Evolutionary conservation across 2,797 vertebrate species (phyloP).

Genomic region (Urophycis tenuis): DNA sequence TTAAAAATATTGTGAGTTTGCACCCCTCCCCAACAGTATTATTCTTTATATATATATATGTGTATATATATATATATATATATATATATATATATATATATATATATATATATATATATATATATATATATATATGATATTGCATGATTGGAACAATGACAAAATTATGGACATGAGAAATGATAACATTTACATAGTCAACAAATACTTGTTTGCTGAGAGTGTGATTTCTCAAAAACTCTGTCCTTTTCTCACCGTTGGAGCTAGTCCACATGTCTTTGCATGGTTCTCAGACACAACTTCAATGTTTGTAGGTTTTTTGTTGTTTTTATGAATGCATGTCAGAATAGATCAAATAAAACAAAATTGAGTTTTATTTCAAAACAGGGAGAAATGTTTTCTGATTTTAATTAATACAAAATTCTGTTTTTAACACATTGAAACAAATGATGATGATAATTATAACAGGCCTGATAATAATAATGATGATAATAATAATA

Average conservation of each 20-base stretch:
- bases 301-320: constrained; percentile 17
- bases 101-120: background rate
- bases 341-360: background rate
- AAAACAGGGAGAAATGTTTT: background rate
- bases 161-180: constrained; percentile 51
- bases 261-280: constrained; percentile 30
- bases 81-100: background rate
- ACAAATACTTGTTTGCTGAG: constrained; percentile 44
- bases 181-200: constrained; percentile 60
- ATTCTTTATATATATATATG: background rate
- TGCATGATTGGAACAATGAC: constrained; percentile 61
- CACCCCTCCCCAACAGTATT: constrained; percentile 34
- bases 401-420: background rate
- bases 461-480: background rate
- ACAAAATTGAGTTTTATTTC: background rate
- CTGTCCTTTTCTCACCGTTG: constrained; percentile 29
- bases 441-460: background rate
- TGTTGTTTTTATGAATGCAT: constrained; percentile 25
- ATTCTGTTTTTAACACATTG: background rate
- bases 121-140: constrained; percentile 31
- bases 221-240: constrained; percentile 45
- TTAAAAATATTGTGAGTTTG: constrained; percentile 35
- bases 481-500: background rate
- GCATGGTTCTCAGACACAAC: constrained; percentile 48
- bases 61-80: background rate